These are phyloP conservation scores for Panurus biarmicus DNA, from an alignment of 2,113 vertebrate genomes.

Conservation along the genomic window DNA sequence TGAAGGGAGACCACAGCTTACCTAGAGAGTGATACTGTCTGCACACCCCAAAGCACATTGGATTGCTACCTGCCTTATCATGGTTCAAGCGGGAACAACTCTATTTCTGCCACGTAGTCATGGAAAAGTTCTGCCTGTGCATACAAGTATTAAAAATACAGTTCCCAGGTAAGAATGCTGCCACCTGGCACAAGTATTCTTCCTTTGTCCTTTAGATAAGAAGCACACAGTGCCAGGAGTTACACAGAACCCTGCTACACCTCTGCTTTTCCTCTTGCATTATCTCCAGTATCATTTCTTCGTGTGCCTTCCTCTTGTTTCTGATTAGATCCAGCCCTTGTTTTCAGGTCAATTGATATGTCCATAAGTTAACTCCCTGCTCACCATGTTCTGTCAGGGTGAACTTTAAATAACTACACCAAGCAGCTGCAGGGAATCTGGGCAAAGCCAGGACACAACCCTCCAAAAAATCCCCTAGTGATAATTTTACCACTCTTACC, in stretches of 20 bases:
- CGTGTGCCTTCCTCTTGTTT: background rate
- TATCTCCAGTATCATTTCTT: background rate
- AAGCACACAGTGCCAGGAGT: background rate
- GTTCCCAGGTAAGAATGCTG: background rate
- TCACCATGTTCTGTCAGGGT: background rate
- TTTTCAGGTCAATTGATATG: background rate
- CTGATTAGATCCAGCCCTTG: background rate
- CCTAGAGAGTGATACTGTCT: background rate
- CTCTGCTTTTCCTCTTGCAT: background rate
- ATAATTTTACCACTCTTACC: background rate
- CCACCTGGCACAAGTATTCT: background rate
- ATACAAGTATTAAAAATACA: background rate
- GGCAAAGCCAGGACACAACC: background rate
- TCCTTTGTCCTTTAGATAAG: background rate
- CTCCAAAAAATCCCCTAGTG: background rate
- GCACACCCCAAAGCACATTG: background rate
- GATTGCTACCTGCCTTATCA: background rate
- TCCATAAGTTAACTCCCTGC: background rate
- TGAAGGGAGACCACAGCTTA: background rate
- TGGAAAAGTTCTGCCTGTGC: background rate
- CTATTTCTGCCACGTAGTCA: background rate
- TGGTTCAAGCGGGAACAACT: background rate
- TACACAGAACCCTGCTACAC: background rate
- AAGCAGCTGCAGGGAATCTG: background rate
- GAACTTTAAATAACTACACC: background rate